Percentiles rank a stretch among this genome's conserved stretches.
Conservation (phyloP, 2,113 vertebrate species). For the Mobula birostris region DNA sequence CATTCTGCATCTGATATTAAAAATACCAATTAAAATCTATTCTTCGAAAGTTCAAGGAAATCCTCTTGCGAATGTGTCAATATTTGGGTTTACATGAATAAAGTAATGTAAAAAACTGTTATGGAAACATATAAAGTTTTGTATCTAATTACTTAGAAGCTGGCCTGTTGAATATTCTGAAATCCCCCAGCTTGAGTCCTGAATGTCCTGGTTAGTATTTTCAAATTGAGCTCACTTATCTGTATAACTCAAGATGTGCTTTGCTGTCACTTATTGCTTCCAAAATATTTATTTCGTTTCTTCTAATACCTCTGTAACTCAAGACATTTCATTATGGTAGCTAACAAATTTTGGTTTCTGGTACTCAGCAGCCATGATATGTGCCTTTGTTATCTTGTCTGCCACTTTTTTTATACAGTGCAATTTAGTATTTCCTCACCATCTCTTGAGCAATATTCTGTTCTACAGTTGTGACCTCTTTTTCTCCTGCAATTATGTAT, state of each 20-base stretch:
- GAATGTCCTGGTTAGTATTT: not conserved
- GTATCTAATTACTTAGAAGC: not conserved
- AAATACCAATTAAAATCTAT: not conserved
- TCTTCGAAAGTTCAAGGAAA: not conserved
- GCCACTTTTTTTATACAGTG: not conserved
- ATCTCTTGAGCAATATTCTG: not conserved
- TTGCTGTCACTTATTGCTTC: not conserved
- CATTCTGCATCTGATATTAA: not conserved
- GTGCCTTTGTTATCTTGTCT: not conserved
- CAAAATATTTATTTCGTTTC: not conserved
- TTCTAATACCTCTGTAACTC: not conserved
- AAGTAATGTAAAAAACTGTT: not conserved
- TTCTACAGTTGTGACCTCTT: not conserved
- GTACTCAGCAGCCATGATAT: not conserved
- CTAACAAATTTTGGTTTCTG: not conserved
- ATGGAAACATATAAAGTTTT: not conserved
- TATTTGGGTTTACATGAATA: not conserved
- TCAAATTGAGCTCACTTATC: not conserved
- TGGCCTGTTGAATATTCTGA: not conserved
- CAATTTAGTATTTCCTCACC: not conserved
- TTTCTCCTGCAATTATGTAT: not conserved
- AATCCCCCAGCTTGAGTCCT: not conserved
- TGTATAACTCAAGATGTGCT: not conserved
- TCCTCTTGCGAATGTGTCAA: not conserved
- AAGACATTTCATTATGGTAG: not conserved